Evolutionary conservation across 2,113 vertebrate genomes (phyloP).

Genomic region (Struthio camelus): DNA sequence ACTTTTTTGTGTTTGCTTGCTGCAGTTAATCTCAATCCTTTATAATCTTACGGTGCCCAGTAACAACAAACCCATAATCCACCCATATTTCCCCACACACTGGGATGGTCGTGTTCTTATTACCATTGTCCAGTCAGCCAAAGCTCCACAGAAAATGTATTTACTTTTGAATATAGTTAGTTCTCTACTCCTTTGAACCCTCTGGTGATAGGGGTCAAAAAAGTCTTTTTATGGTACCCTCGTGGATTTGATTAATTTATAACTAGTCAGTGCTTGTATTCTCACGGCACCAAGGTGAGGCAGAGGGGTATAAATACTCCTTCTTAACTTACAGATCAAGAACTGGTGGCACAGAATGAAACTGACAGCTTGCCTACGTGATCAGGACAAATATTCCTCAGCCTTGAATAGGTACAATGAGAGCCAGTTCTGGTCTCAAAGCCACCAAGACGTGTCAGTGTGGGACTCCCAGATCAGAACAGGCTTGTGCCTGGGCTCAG

Average conservation of each 20-base stretch:
- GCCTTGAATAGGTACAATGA: background rate
- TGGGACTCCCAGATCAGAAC: background rate
- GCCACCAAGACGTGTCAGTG: background rate
- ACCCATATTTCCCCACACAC: background rate
- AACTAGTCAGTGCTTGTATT: background rate
- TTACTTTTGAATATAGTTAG: background rate
- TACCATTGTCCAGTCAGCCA: background rate
- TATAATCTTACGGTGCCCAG: background rate
- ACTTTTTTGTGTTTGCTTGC: background rate
- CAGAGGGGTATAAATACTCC: background rate
- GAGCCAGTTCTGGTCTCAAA: background rate
- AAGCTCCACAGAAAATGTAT: background rate
- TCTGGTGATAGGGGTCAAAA: background rate
- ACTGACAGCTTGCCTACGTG: background rate
- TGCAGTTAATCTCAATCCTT: background rate
- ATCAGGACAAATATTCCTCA: background rate
- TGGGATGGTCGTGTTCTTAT: background rate
- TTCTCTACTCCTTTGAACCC: background rate
- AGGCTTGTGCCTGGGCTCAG: background rate
- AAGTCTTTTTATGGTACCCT: background rate
- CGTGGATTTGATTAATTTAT: background rate
- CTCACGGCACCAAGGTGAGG: background rate
- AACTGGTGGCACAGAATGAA: background rate
- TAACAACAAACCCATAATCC: background rate
- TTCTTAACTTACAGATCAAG: background rate